Evolutionary conservation across 35 echinoderm and acorn worm species (phyloP).

Genomic region (Apostichopus parvimensis): DNA sequence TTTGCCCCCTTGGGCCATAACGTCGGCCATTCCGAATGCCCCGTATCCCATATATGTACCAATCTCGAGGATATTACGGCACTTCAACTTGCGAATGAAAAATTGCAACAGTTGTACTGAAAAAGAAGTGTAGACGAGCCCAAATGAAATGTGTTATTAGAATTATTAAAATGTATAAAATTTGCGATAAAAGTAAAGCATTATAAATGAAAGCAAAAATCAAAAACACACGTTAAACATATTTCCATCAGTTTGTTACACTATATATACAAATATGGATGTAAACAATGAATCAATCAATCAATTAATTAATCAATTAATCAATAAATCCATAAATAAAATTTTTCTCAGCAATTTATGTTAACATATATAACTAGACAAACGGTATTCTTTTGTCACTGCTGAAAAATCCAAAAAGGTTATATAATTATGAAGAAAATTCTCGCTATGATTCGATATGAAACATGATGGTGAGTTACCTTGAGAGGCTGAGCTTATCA

Average conservation of each 20-base stretch:
- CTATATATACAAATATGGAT: neutral
- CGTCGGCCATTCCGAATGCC: constrained; percentile 25
- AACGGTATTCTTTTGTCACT: neutral
- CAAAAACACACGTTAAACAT: no score
- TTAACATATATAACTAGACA: neutral
- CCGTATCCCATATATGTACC: constrained; percentile 25
- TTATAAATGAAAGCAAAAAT: no score
- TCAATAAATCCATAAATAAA: no score
- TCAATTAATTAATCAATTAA: no score
- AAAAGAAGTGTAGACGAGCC: neutral
- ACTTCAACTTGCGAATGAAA: neutral
- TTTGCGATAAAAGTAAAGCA: no score
- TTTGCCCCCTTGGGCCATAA: constrained; percentile 18
- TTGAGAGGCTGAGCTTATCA: neutral
- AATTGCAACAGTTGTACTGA: constrained; percentile 30
- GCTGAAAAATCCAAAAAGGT: neutral
- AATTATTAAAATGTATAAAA: no score
- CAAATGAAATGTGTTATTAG: no score
- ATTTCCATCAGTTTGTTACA: neutral
- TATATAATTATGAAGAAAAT: neutral
- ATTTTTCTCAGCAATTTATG: no score
- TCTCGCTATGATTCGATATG: neutral
- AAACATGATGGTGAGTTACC: neutral
- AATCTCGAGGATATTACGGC: constrained; percentile 18
- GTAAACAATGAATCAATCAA: neutral